Conservation (phyloP, 2,888 invertebrate species). For the Mimas tiliae region DNA sequence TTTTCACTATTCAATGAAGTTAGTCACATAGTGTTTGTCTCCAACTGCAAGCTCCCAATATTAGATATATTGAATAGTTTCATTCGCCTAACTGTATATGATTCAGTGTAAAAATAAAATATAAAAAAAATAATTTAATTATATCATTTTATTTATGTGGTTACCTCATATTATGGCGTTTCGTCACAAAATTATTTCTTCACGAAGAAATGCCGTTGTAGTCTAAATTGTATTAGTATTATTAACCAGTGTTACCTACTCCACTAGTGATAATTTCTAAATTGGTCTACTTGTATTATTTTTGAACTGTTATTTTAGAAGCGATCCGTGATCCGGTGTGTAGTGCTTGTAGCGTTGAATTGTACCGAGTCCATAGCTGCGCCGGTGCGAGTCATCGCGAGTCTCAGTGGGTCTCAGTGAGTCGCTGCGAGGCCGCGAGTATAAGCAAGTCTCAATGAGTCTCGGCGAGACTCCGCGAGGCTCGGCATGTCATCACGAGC, state of each 20-base stretch:
- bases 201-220: conserved; percentile 20
- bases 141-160: conserved; percentile 14
- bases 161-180: conserved; percentile 13
- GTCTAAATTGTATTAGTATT: conserved; percentile 23
- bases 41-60: conserved; percentile 6
- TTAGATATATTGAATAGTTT: conserved; percentile 11
- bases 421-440: too few species aligned
- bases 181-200: conserved; percentile 20
- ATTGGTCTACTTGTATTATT: conserved; percentile 17
- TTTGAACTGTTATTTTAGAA: conserved; percentile 19
- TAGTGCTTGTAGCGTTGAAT: conserved; percentile 27
- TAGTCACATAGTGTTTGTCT: conserved; percentile 14
- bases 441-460: too few species aligned
- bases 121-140: conserved; percentile 6
- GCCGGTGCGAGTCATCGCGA: conserved; percentile 5
- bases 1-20: neutral
- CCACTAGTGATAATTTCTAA: conserved; percentile 23
- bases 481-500: neutral
- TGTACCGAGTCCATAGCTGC: conserved; percentile 15
- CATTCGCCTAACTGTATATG: conserved; percentile 15
- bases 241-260: conserved; percentile 22
- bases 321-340: neutral
- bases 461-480: too few species aligned
- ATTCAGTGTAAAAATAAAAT: conserved; percentile 9
- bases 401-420: too few species aligned